Conservation (phyloP, 2,888 invertebrate species). For the Trichopoda pennipes region DNA sequence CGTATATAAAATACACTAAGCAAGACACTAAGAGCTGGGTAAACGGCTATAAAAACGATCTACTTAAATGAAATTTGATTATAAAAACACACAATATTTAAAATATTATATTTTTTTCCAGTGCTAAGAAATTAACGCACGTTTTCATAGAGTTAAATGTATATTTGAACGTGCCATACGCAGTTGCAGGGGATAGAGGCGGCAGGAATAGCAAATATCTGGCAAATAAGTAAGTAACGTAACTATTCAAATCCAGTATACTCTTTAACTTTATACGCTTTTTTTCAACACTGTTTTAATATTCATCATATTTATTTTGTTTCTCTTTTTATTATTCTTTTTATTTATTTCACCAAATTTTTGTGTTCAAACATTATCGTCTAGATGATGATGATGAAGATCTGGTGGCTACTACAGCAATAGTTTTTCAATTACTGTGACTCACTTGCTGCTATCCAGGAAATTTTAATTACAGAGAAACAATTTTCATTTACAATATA, state of each 20-base stretch:
- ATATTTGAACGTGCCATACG: slow-evolving; percentile 6
- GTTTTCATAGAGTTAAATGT: slow-evolving; percentile 9
- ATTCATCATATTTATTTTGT: slow-evolving; percentile 15
- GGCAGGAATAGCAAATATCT: slow-evolving; percentile 7
- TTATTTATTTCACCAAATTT: slow-evolving; percentile 28
- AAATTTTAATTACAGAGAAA: slow-evolving; percentile 25
- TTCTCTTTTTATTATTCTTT: not conserved
- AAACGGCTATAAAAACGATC: slow-evolving; percentile 3
- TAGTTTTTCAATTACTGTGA: slow-evolving; percentile 9
- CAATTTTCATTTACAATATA: slow-evolving; percentile 9
- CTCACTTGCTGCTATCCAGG: not conserved
- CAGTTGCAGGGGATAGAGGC: slow-evolving; percentile 5
- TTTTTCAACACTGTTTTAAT: slow-evolving; percentile 23
- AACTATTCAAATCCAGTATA: slow-evolving; percentile 20
- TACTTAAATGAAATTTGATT: too few relatives aligned
- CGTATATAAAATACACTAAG: slow-evolving; percentile 29
- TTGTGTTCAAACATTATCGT: not conserved
- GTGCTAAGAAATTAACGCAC: not conserved
- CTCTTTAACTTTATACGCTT: slow-evolving; percentile 9
- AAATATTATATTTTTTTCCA: not conserved
- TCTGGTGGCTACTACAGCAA: slow-evolving; percentile 30
- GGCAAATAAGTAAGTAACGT: slow-evolving; percentile 49
- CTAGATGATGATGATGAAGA: slow-evolving; percentile 12
- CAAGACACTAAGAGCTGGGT: slow-evolving; percentile 10
- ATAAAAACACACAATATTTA: too few relatives aligned